A percentile compares a stretch with the other conserved stretches of the same genome.
Conservation (phyloP, 2,888 invertebrate species). For the Eucera pruinosa region DNA sequence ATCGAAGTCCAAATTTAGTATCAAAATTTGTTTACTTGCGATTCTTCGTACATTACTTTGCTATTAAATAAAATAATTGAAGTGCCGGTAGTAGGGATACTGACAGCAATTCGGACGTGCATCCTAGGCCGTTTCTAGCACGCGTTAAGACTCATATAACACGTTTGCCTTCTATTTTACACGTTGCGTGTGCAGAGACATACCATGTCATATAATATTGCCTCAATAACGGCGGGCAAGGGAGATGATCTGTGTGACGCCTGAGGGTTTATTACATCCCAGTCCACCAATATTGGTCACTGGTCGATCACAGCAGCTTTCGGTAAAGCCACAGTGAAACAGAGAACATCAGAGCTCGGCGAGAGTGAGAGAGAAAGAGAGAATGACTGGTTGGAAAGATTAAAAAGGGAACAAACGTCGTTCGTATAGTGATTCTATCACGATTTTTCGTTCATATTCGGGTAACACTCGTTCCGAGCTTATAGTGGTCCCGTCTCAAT, state of each 20-base stretch:
- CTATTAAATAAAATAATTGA: too few species aligned
- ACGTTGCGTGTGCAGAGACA: constrained; percentile 51
- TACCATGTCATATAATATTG: constrained; percentile 72
- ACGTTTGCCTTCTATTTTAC: constrained; percentile 56
- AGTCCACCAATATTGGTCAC: constrained; percentile 69
- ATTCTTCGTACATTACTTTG: too few species aligned
- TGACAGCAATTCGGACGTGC: too few species aligned
- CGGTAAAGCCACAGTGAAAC: constrained; percentile 22
- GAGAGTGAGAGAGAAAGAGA: not conserved
- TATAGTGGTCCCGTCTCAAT: constrained; percentile 13
- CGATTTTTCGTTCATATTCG: constrained; percentile 34
- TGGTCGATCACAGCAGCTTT: constrained; percentile 67
- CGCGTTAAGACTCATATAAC: constrained; percentile 30
- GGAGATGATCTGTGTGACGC: constrained; percentile 63
- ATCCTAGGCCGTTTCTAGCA: not conserved
- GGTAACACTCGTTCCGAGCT: constrained; percentile 30
- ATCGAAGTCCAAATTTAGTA: too few species aligned
- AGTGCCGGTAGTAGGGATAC: too few species aligned
- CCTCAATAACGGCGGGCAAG: constrained; percentile 63
- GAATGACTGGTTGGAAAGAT: constrained; percentile 20
- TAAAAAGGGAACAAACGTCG: constrained; percentile 43
- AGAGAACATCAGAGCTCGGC: not conserved
- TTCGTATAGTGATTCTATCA: constrained; percentile 36
- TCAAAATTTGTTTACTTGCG: too few species aligned
- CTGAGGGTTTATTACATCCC: constrained; percentile 72